phyloP scores from a whole-genome alignment of 2,888 invertebrate genomes.

The Oxytorus armatus region DNA sequence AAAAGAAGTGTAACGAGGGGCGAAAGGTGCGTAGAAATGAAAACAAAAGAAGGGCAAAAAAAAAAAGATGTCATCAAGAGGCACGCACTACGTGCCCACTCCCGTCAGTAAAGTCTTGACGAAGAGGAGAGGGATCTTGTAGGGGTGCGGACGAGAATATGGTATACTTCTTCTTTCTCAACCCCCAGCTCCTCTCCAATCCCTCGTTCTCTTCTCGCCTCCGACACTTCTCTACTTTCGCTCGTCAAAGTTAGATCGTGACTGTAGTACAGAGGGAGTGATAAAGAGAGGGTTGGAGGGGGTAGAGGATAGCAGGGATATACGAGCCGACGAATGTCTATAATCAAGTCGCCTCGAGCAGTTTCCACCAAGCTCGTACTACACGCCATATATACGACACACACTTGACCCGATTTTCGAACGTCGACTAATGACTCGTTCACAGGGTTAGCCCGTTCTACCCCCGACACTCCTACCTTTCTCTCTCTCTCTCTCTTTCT shows the following conservation, averaged over 20 bases:
- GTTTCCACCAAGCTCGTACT: constrained; percentile 53
- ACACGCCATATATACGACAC: constrained; percentile 32
- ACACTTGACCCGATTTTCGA: constrained; percentile 76
- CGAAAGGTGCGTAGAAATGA: constrained; percentile 36
- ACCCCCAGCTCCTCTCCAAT: constrained; percentile 10
- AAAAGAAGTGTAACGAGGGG: constrained; percentile 46
- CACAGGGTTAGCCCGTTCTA: constrained; percentile 52
- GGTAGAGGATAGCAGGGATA: constrained; percentile 33
- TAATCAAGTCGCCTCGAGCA: constrained; percentile 65
- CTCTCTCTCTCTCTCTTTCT: background rate
- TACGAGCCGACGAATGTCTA: constrained; percentile 52
- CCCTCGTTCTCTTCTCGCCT: constrained; percentile 24
- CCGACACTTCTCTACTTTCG: constrained; percentile 51
- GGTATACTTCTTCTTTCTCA: constrained; percentile 45
- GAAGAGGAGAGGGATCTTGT: constrained; percentile 35
- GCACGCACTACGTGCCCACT: constrained; percentile 63
- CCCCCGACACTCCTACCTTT: constrained; percentile 3
- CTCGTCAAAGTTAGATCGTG: constrained; percentile 51
- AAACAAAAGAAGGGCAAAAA: constrained; percentile 36
- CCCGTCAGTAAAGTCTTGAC: constrained; percentile 36
- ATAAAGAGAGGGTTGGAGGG: constrained; percentile 19
- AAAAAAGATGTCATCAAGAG: constrained; percentile 35
- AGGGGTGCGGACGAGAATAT: constrained; percentile 51
- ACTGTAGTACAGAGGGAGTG: constrained; percentile 40
- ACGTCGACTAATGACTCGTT: constrained; percentile 73